Conservation (phyloP, 2,888 invertebrate species). For the Ptychoptera contaminata region DNA sequence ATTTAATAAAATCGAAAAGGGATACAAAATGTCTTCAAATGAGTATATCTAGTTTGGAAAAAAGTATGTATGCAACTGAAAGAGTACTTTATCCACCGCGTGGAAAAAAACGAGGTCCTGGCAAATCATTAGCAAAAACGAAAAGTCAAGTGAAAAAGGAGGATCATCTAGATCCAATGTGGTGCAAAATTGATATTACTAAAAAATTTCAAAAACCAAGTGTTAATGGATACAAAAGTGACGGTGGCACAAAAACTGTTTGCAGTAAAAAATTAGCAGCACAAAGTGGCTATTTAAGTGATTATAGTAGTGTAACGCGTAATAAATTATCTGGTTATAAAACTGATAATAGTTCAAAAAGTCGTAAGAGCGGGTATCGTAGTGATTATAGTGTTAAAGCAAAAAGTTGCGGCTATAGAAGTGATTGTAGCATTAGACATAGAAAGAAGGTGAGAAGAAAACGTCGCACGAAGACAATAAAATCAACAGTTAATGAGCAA, state of each 20-base stretch:
- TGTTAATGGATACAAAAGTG: slow-evolving; percentile 45
- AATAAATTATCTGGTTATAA: slow-evolving; percentile 38
- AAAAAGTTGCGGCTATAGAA: slow-evolving; percentile 21
- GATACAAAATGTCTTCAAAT: slow-evolving; percentile 31
- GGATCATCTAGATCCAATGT: slow-evolving; percentile 42
- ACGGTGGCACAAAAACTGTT: slow-evolving; percentile 31
- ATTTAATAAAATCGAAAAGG: slow-evolving; percentile 31
- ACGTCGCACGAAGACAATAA: slow-evolving; percentile 16
- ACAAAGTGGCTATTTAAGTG: slow-evolving; percentile 40
- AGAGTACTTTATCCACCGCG: slow-evolving; percentile 63
- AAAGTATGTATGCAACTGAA: slow-evolving; percentile 56
- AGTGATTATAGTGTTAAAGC: slow-evolving; percentile 38
- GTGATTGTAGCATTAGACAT: slow-evolving; percentile 25
- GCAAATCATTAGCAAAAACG: slow-evolving; percentile 30
- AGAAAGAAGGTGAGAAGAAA: slow-evolving; percentile 29
- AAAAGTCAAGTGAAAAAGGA: slow-evolving; percentile 33
- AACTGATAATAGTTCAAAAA: slow-evolving; percentile 43
- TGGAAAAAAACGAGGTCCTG: slow-evolving; percentile 40
- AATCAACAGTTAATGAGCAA: slow-evolving; percentile 40
- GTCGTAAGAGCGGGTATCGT: slow-evolving; percentile 36
- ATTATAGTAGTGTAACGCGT: slow-evolving; percentile 35
- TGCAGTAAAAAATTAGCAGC: slow-evolving; percentile 30
- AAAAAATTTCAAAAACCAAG: slow-evolving; percentile 41
- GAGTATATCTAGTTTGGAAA: slow-evolving; percentile 44
- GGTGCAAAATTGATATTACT: slow-evolving; percentile 47